Base-by-base conservation (phyloP, 2,888 invertebrate genomes). In the Himalopsyche anomala region DNA sequence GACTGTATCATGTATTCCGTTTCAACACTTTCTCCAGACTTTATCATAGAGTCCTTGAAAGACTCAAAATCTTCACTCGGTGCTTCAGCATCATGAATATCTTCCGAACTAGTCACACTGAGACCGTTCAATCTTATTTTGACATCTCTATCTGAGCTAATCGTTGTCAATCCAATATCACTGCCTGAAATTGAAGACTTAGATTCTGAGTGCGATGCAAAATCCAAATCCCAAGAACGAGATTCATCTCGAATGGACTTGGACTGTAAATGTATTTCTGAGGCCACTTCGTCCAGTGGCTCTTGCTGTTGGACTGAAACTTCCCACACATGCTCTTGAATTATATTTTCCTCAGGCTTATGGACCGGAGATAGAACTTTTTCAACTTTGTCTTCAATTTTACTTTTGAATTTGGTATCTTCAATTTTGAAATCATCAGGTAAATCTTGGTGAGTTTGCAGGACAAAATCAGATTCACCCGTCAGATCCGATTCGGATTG, bases 401-500 rank as follows among this genome's bases (percentile, higher is more conserved):
- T 90, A 38, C 12, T 36, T 74, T 12, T 86, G 82, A 17, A 89
- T 87, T 38, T 89, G 88, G 80, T 89, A 87, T 81, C 88, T 82
- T 9, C 87, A 85, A 17, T 81, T 86, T 51, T 86, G 12, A 84
- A n/a, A 62, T 85, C 89, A 84, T 81, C 87, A 38, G 81, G 86
- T 45, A 85, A 89, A 55, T 85, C 88, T 83, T 81, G 88, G 45
- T 80, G 85, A 82, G 87, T 69, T 8, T 86, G 86, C 40, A 83
- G 85, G 19, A 86, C 40, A 15, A 88, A 82, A 55, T 93, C 93
- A 86, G 93, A 90, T 89, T 94, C 94, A 38, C 94, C 93, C 19
- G 93, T 93, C 69, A 91, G 90, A 91, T 94, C 94, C 8, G 94
- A 94, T 89, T 94, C 94, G 2, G 94, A 94, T 88, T 94, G 93